Evolutionary conservation across 2,113 vertebrate species (phyloP), one percentile per base, ranked within the genome.

Genomic region (Varanus salvator): DNA sequence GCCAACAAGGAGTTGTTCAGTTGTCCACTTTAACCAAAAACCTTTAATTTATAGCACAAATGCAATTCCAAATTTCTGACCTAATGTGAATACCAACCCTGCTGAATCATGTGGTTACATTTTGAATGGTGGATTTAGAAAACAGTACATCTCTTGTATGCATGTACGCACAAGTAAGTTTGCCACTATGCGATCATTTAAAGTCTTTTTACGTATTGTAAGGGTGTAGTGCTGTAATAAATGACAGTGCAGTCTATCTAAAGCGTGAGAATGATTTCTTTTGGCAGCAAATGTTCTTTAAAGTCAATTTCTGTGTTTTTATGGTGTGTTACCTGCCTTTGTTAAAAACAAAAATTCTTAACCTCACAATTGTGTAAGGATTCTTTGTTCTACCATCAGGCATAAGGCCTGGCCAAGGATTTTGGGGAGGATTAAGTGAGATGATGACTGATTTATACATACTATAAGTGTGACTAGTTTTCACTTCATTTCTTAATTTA

Each of bases 401-500:
- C 66, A 72, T 80, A 74, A 74, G 4, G 29, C 52, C 27, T 50
- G 38, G 50, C 11, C 66, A 77, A 64, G 44, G 60, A 52, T 66
- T 82, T 87, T 25, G 54, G 77, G n/a, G 23, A 82, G 25, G 69
- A 38, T 54, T 90, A 50, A 86, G 54, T 44, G n/a, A 69, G 74
- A 54, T 69, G 50, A 34, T 38, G 69, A 87, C 82, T 86, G 54
- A 81, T 87, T 90, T 86, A 81, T 82, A 38, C 25, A 11, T 25
- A 25, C 44, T 29, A 17, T 50, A 84, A 87, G 69, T 75, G 14
- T 90, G 69, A 52, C 54, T 86, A 60, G 38, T 71, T 87, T n/a
- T 75, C 69, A 85, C 78, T 82, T 75, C 38, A 19, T 52, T 90
- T 86, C 54, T 82, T 23, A 82, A 75, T 90, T 84, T 85, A 3